These are phyloP conservation scores for Sabatieria punctata DNA, from an alignment of 2,888 invertebrate species.

Conservation along the genomic window DNA sequence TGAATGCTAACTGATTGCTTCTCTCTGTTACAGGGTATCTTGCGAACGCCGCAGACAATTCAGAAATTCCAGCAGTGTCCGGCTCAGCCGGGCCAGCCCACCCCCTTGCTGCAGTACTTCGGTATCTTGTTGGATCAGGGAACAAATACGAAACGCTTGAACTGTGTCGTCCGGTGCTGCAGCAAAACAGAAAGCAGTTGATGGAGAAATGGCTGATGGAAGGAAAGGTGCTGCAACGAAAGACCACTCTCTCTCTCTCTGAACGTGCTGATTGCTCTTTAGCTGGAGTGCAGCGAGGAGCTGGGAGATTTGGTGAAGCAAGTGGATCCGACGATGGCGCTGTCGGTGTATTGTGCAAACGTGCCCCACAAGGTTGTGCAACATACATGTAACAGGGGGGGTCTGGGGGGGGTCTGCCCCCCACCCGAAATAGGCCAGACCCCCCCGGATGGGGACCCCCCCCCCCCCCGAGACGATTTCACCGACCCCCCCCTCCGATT, in stretches of 20 bases:
- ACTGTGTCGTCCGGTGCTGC: constrained; percentile 82
- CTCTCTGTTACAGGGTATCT: constrained; percentile 49
- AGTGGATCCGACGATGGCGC: constrained; percentile 81
- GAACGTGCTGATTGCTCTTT: too few species aligned
- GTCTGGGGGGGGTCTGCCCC: too few species aligned
- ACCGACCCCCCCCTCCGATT: too few species aligned
- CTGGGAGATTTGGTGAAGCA: constrained; percentile 93
- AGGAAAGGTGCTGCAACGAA: too few species aligned
- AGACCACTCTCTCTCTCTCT: too few species aligned
- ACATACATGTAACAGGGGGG: too few species aligned
- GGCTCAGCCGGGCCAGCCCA: constrained; percentile 79
- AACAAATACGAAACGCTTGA: constrained; percentile 98
- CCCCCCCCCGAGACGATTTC: too few species aligned
- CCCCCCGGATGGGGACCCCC: too few species aligned
- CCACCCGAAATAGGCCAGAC: too few species aligned
- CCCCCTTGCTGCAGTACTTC: constrained; percentile 93
- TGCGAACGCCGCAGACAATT: constrained; percentile 92
- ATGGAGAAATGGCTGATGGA: constrained; percentile 98
- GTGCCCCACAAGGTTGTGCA: constrained; percentile 95
- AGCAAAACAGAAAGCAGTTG: constrained; percentile 84
- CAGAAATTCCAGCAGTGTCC: constrained; percentile 96
- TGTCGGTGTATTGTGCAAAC: constrained; percentile 93
- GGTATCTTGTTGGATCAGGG: constrained; percentile 94
- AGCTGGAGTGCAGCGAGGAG: constrained; percentile 91
- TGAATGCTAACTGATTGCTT: not conserved